Conservation (phyloP, 2,113 vertebrate genomes). For the Orthonyx spaldingii region DNA sequence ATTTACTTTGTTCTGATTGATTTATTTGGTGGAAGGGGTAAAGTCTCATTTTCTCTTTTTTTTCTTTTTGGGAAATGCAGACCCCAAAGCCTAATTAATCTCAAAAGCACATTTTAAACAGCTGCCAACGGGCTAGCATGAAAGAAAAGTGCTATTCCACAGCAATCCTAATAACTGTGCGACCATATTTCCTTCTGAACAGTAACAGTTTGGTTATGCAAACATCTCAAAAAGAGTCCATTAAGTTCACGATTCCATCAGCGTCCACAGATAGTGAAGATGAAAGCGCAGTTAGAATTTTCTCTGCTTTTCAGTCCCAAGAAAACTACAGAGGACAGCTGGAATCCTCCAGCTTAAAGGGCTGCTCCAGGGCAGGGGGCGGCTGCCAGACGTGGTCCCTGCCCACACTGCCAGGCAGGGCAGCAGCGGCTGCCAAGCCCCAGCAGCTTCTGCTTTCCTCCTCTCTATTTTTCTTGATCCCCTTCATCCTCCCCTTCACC, state of each 20-base stretch:
- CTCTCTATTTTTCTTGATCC: neutral
- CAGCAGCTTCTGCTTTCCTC: neutral
- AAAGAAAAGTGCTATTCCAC: neutral
- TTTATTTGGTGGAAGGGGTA: neutral
- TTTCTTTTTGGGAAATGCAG: neutral
- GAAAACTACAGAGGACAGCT: neutral
- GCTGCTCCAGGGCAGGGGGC: neutral
- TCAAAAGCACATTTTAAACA: neutral
- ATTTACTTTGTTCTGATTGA: neutral
- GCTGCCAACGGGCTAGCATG: neutral
- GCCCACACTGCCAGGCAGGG: neutral
- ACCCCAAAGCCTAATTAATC: neutral
- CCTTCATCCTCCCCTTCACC: neutral
- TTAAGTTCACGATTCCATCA: neutral
- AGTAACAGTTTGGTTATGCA: neutral
- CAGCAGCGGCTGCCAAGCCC: rapidly evolving
- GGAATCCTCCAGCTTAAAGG: neutral
- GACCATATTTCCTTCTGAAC: neutral
- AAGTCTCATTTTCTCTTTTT: neutral
- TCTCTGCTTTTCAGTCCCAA: neutral
- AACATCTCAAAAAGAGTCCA: neutral
- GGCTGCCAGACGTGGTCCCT: rapidly evolving
- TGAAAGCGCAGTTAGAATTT: neutral
- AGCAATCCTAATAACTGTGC: neutral
- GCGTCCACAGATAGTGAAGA: neutral